A percentile compares a stretch with the other conserved stretches of the same genome.
phyloP scores from a whole-genome alignment of 2,113 vertebrate species.

The Osmerus eperlanus region DNA sequence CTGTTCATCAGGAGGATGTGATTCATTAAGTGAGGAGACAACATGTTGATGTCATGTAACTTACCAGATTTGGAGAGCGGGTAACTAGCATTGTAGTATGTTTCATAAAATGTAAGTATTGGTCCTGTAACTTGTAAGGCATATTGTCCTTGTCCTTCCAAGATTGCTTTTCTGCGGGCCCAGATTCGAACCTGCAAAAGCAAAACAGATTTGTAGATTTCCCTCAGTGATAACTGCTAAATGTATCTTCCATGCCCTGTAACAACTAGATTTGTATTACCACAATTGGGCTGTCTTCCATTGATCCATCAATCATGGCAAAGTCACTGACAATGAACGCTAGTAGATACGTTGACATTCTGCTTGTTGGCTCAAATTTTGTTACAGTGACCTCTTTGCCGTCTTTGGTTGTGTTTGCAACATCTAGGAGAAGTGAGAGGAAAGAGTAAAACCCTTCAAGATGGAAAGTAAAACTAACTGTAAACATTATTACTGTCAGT shows the following conservation, averaged over 20 bases:
- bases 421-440: conserved; percentile 39
- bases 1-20: background rate
- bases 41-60: conserved; percentile 3
- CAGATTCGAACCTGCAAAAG: conserved; percentile 84
- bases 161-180: conserved; percentile 79
- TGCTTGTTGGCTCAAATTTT: conserved; percentile 69
- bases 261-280: conserved; percentile 56
- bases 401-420: fast-evolving
- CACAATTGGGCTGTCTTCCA: background rate
- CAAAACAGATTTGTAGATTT: conserved; percentile 2
- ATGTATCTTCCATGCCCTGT: too few relatives aligned
- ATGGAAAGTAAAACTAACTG: too few relatives aligned
- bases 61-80: conserved; percentile 86
- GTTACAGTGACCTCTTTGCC: conserved; percentile 42
- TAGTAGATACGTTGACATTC: conserved; percentile 92
- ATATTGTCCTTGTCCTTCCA: conserved; percentile 62
- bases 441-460: background rate
- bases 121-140: conserved; percentile 72
- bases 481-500: background rate
- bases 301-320: fast-evolving
- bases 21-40: background rate
- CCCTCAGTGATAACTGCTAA: too few relatives aligned
- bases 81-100: conserved; percentile 73
- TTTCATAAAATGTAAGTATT: conserved; percentile 81
- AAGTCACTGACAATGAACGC: conserved; percentile 90